These are phyloP conservation scores for Hesperophylax magnus DNA, from an alignment of 1,140 invertebrate species.

Conservation along the genomic window DNA sequence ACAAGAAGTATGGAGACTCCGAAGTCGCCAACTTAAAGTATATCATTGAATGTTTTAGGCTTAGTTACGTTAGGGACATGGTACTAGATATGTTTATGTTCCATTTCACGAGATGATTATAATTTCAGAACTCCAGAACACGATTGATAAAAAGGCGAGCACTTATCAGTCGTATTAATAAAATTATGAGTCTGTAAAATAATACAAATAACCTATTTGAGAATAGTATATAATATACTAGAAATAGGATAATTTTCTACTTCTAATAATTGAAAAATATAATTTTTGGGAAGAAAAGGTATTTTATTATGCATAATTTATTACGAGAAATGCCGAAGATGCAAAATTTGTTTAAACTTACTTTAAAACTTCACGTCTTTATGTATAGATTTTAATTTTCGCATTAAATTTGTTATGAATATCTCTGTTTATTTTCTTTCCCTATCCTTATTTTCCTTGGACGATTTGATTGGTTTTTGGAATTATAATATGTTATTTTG, in stretches of 20 bases:
- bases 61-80: conserved; percentile 21
- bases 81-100: conserved; percentile 22
- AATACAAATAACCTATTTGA: conserved; percentile 41
- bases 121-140: neutral
- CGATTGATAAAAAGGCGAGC: neutral
- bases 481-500: too few species aligned
- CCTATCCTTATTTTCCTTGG: neutral
- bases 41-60: conserved; percentile 17
- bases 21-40: neutral
- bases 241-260: conserved; percentile 50
- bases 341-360: conserved; percentile 44
- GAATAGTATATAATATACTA: conserved; percentile 34
- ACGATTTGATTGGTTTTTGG: too few species aligned
- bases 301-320: conserved; percentile 43
- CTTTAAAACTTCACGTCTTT: conserved; percentile 28
- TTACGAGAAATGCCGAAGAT: conserved; percentile 45
- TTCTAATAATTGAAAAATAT: conserved; percentile 46
- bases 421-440: neutral
- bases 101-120: neutral
- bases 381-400: conserved; percentile 49
- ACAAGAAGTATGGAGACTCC: neutral
- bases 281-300: conserved; percentile 33
- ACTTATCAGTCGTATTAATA: conserved; percentile 12
- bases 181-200: conserved; percentile 42
- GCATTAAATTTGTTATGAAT: conserved; percentile 50